These are phyloP conservation scores for Caerostris darwini DNA, from an alignment of 1,140 invertebrate genomes.

Conservation along the genomic window DNA sequence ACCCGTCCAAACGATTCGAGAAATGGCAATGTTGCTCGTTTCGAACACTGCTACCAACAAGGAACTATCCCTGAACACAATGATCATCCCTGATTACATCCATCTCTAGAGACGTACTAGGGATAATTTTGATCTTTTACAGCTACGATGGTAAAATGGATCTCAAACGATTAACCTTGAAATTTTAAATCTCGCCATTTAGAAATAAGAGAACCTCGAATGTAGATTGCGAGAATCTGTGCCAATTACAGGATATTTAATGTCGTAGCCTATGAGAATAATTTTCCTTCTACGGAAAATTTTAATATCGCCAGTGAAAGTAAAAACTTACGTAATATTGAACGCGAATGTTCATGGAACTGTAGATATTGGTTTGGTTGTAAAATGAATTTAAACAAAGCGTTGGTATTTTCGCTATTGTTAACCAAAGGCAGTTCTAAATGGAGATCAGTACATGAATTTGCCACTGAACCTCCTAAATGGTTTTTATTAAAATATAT, in stretches of 20 bases:
- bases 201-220: neutral
- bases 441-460: too few species aligned
- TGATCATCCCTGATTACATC: constrained; percentile 44
- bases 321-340: too few species aligned
- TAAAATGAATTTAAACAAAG: too few species aligned
- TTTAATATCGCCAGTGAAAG: too few species aligned
- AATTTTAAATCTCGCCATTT: neutral
- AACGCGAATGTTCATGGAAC: too few species aligned
- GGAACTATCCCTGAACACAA: neutral
- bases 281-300: too few species aligned
- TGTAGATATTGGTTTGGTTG: too few species aligned
- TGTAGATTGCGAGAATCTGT: neutral
- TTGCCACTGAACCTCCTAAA: too few species aligned
- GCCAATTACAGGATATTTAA: constrained; percentile 38
- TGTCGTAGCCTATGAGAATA: neutral
- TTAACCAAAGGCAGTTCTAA: too few species aligned
- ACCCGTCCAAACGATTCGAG: neutral
- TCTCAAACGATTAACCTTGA: neutral
- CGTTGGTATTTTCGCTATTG: too few species aligned
- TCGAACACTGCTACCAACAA: neutral
- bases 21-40: neutral
- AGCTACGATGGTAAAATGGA: too few species aligned
- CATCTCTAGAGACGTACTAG: neutral
- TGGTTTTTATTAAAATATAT: too few species aligned
- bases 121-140: neutral